Evolutionary conservation across 2,113 vertebrate species (phyloP), one percentile per base, ranked within the genome.

Genomic region (Forbesichthys papilliferus): DNA sequence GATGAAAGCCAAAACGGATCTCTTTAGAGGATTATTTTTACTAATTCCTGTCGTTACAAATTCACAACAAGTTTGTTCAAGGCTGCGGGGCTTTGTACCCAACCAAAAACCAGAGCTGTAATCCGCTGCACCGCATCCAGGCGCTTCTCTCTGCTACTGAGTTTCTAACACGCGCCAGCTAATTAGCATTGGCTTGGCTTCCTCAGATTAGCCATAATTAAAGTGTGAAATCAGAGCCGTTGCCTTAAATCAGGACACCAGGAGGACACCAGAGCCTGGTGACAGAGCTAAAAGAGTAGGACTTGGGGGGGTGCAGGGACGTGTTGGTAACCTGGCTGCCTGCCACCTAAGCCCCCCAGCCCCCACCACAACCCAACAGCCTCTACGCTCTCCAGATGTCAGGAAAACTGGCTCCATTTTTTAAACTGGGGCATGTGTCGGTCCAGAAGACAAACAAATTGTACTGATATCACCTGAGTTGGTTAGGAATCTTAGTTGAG

Each of bases 221-320:
- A 95, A 95, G 92, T 94, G 95, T 96, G 95, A 96, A 96, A 96
- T 95, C 93, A 91, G 92, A 94, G 87, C 91, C 71, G 92, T 92
- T 88, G 92, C 94, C 92, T 93, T 86, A 89, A 93, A 91, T 92
- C 90, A 84, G 86, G 92, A 93, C 92, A 80, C 88, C 85, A 89
- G 77, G 88, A 91, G 91, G 84, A 73, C 82, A 63, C 74, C 65
- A 62, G 69, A 78, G 75, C 70, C 13, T 1, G 61, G 81, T 69
- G 81, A 69, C 77, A 63, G 76, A 3, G 59, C 42, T 11, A 64
- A 55, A 62, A 42, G 16, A 80, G 69, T 49, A 13, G 9, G 52
- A 20, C 11, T 2, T 3, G 16, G 55, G 18, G 0, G 48, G 4
- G 12, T 20, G 6, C 14, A 5, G 20, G 9, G 55, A 42, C 18